phyloP scores from a whole-genome alignment of 1,140 invertebrate species.

The Macrosteles quadrilineatus region DNA sequence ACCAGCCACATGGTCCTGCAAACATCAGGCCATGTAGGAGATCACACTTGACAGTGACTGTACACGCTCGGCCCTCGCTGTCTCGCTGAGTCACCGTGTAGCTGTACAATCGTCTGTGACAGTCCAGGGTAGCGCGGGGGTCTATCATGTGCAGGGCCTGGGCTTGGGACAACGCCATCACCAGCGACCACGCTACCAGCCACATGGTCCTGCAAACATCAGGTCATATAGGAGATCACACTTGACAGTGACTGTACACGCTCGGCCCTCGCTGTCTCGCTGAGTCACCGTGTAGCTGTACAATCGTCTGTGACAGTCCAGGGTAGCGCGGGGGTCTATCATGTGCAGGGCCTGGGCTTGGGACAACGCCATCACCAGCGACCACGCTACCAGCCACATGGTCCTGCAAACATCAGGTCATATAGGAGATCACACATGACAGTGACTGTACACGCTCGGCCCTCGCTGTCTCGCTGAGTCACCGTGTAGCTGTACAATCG shows the following conservation, averaged over 20 bases:
- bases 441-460: slow-evolving; percentile 68
- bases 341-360: too few species aligned
- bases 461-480: slow-evolving; percentile 61
- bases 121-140: slow-evolving; percentile 49
- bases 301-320: slow-evolving; percentile 54
- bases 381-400: too few species aligned
- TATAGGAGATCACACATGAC: too few species aligned
- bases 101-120: slow-evolving; percentile 54
- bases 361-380: too few species aligned
- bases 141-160: too few species aligned
- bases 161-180: too few species aligned
- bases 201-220: too few species aligned
- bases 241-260: slow-evolving; percentile 71
- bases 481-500: slow-evolving; percentile 54
- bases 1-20: too few species aligned
- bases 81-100: slow-evolving; percentile 59
- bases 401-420: too few species aligned
- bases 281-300: slow-evolving; percentile 56
- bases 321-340: slow-evolving; percentile 45
- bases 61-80: slow-evolving; percentile 63
- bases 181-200: too few species aligned
- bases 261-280: slow-evolving; percentile 60
- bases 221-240: too few species aligned
- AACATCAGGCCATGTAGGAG: too few species aligned
- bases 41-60: slow-evolving; percentile 70